These are phyloP conservation scores for Drosophila jambulina DNA, from an alignment of 1,140 invertebrate genomes.

Conservation along the genomic window DNA sequence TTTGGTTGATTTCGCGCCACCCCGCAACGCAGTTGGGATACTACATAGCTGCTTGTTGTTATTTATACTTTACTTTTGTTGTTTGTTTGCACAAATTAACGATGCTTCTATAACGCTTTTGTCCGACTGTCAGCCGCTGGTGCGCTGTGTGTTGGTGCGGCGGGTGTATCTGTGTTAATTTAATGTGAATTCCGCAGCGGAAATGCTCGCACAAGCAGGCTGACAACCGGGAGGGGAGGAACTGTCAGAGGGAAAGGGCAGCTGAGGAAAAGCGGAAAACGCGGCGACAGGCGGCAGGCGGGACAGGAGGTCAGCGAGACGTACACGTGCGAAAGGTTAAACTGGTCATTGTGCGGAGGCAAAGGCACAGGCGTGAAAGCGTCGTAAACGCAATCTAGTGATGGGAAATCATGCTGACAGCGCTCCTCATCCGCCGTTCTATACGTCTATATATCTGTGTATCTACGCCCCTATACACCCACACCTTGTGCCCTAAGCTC, in stretches of 20 bases:
- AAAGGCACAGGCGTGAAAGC: slow-evolving; percentile 59
- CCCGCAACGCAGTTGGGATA: slow-evolving; percentile 18
- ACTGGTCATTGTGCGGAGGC: slow-evolving; percentile 64
- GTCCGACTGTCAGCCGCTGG: slow-evolving; percentile 24
- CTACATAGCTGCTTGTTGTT: slow-evolving; percentile 17
- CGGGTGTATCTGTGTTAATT: slow-evolving; percentile 67
- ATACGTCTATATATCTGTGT: slow-evolving; percentile 19
- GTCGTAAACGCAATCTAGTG: slow-evolving; percentile 61
- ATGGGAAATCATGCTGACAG: slow-evolving; percentile 66
- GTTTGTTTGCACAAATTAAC: slow-evolving; percentile 81
- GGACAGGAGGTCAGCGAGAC: not conserved
- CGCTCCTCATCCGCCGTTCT: slow-evolving; percentile 23
- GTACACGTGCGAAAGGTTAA: slow-evolving; percentile 77
- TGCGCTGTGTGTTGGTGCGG: slow-evolving; percentile 7
- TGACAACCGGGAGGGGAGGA: slow-evolving; percentile 3
- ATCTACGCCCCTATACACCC: slow-evolving; percentile 1
- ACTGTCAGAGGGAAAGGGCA: slow-evolving; percentile 18
- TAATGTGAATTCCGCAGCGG: slow-evolving; percentile 79
- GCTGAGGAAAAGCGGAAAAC: slow-evolving; percentile 1
- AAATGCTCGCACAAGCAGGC: slow-evolving; percentile 63
- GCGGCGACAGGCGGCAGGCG: not conserved
- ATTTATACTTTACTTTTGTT: slow-evolving; percentile 21
- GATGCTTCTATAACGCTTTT: slow-evolving; percentile 65
- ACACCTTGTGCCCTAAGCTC: slow-evolving; percentile 9
- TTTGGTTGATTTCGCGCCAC: slow-evolving; percentile 25